phyloP scores from a whole-genome alignment of 2,888 invertebrate genomes.

The Microplitis manilae region DNA sequence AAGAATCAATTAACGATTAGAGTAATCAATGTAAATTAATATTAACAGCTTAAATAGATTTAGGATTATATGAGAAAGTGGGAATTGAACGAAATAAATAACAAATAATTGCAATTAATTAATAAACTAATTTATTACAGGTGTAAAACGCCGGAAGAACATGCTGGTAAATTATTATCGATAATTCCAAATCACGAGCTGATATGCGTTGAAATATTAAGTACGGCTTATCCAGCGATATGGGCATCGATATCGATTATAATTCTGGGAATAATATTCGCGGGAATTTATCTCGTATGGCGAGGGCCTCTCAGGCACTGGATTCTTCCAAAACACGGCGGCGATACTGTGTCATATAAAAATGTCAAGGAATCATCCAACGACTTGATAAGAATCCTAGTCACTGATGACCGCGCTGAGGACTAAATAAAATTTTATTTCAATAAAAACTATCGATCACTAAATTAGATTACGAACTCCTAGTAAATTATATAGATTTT shows the following conservation, averaged over 20 bases:
- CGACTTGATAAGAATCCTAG: slow-evolving; percentile 67
- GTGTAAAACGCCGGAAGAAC: slow-evolving; percentile 71
- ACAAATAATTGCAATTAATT: neutral
- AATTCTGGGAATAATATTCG: slow-evolving; percentile 51
- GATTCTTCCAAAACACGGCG: slow-evolving; percentile 59
- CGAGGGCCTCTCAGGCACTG: slow-evolving; percentile 60
- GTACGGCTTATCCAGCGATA: slow-evolving; percentile 55
- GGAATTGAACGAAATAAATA: too few species aligned
- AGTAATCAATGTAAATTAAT: too few species aligned
- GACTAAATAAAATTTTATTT: slow-evolving; percentile 50
- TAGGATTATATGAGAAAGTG: too few species aligned
- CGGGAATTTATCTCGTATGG: slow-evolving; percentile 55
- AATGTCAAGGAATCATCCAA: slow-evolving; percentile 66
- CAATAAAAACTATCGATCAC: neutral
- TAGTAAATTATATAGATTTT: neutral
- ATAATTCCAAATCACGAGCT: slow-evolving; percentile 72
- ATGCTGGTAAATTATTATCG: slow-evolving; percentile 72
- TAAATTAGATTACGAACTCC: too few species aligned
- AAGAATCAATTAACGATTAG: too few species aligned
- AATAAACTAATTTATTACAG: slow-evolving; percentile 66
- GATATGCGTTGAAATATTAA: slow-evolving; percentile 64
- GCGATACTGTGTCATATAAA: slow-evolving; percentile 65
- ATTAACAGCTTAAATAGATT: too few species aligned
- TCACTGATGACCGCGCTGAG: slow-evolving; percentile 57
- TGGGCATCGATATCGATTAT: slow-evolving; percentile 59